Conservation (phyloP, 2,797 vertebrate genomes). For the Scomberomorus guttatus region DNA sequence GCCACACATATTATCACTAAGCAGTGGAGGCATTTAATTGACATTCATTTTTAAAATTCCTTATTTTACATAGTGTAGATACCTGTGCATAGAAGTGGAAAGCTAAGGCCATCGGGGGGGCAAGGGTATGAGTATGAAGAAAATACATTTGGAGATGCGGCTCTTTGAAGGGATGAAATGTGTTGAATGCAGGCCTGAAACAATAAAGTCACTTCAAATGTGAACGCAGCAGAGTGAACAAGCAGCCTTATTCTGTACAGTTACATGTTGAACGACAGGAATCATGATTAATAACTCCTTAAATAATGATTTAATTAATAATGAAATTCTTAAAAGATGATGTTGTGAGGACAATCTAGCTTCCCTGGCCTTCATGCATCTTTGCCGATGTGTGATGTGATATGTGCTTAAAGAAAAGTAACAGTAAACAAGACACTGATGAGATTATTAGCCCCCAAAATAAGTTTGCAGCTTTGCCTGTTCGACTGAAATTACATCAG, state of each 20-base stretch:
- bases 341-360: constrained; percentile 36
- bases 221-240: constrained; percentile 30
- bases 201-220: constrained; percentile 3
- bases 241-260: constrained; percentile 51
- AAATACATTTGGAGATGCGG: constrained; percentile 23
- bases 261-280: constrained; percentile 14
- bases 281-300: constrained; percentile 23
- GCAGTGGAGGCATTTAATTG: constrained; percentile 71
- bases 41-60: constrained; percentile 77
- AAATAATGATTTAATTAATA: constrained; percentile 34
- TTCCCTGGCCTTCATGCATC: constrained; percentile 64
- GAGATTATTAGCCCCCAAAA: constrained; percentile 51
- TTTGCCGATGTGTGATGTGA: constrained; percentile 48
- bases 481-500: constrained; percentile 12
- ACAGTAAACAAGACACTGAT: constrained; percentile 44
- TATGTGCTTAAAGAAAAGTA: constrained; percentile 44
- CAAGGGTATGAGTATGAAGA: constrained; percentile 27
- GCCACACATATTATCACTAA: constrained; percentile 73
- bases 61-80: constrained; percentile 66
- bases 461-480: constrained; percentile 42
- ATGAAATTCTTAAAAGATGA: constrained; percentile 43
- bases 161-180: constrained; percentile 21
- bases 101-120: constrained; percentile 81
- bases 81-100: constrained; percentile 84
- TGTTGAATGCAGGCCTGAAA: constrained; percentile 35